Evolutionary conservation across 2,888 invertebrate species (phyloP).

Genomic region (Phortica okadai): DNA sequence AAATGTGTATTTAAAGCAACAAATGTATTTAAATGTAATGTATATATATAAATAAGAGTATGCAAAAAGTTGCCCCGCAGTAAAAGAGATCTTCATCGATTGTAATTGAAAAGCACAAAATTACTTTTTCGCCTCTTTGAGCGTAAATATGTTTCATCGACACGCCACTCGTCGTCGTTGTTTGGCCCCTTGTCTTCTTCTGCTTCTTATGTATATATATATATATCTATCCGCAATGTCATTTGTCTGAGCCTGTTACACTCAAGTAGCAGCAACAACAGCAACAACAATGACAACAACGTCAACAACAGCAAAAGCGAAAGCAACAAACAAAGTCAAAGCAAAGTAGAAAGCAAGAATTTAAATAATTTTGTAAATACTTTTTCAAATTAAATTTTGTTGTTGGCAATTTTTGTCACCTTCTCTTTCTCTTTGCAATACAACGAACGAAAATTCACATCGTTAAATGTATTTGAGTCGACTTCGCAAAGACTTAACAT

Average conservation of each 20-base stretch:
- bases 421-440: constrained; percentile 13
- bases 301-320: background rate
- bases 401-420: constrained; percentile 5
- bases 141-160: constrained; percentile 18
- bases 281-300: constrained; percentile 1
- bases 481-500: constrained; percentile 3
- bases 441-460: background rate
- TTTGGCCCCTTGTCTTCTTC: background rate
- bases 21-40: background rate
- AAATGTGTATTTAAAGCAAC: background rate
- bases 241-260: constrained; percentile 7
- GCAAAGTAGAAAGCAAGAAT: constrained; percentile 33
- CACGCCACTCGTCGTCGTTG: background rate
- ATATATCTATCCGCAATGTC: background rate
- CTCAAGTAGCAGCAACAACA: constrained; percentile 10
- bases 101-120: constrained; percentile 34
- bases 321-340: constrained; percentile 19
- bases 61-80: background rate
- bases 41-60: background rate
- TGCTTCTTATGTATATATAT: too few species aligned
- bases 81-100: constrained; percentile 29
- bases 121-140: constrained; percentile 33
- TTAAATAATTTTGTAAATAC: constrained; percentile 44
- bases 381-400: constrained; percentile 42
- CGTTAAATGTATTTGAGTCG: background rate